Evolutionary conservation across 2,888 invertebrate species (phyloP), one percentile per base, ranked within the genome.

Genomic region (Mesorhabditis spiculigera): DNA sequence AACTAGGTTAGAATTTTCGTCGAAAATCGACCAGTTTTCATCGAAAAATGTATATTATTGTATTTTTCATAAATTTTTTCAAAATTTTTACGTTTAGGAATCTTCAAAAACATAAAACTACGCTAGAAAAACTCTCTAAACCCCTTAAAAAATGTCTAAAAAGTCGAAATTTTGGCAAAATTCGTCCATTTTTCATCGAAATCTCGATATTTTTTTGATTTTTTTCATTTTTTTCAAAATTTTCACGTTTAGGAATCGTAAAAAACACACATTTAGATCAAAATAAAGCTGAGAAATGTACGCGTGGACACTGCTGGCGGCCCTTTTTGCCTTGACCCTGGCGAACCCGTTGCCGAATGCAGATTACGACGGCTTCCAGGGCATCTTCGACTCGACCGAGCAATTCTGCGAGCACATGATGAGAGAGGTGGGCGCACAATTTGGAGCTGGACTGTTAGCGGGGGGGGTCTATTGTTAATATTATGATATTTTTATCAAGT

Each of bases 331-430:
- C 28, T 28, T 28, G 28, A 28, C 28, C 28, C 28, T 28, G 28
- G n/a, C 58, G 58, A 50, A 50, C n/a, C 58, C 58, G 58, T 50
- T 50, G 58, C 58, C 58, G n/a, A 50, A 50, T 50, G 10, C 58
- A 13, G 58, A 50, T 50, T 50, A 50, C n/a, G 58, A 50, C 10
- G 58, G 58, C n/a, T 50, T 50, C 58, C 8, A 50, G 10, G 58
- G 58, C 10, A 50, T 50, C n/a, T 50, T 50, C 58, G 58, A 50
- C 58, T 50, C 58, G n/a, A 10, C 58, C 10, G 58, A 10, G 8
- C 58, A 50, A 50, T 50, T 50, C n/a, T 50, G 58, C 58, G 58
- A 50, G 8, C 58, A 50, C 10, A 50, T n/a, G n/a, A 50, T 50
- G 58, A 50, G n/a, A 3, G 58, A 50, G 58, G 58, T 50, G 58